Percentiles rank a stretch among this genome's conserved stretches.
These are phyloP conservation scores for Eumaeus atala DNA, from an alignment of 1,140 invertebrate genomes.

Conservation along the genomic window DNA sequence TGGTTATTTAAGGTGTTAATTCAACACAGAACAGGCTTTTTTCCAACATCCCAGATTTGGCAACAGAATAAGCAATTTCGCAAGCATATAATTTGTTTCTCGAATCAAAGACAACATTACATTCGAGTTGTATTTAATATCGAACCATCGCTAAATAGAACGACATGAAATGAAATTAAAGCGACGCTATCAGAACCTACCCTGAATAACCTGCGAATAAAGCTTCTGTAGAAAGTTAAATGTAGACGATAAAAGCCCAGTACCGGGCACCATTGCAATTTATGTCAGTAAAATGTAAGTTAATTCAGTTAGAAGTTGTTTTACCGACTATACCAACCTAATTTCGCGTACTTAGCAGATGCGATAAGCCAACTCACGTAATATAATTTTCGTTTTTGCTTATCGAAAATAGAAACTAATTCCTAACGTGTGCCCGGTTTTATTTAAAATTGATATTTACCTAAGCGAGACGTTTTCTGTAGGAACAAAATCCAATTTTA, in stretches of 20 bases:
- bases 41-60: too few relatives aligned
- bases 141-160: too few relatives aligned
- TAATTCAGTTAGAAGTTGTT: constrained; percentile 22
- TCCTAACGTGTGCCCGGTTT: background rate
- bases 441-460: background rate
- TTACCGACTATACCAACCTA: constrained; percentile 20
- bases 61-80: too few relatives aligned
- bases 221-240: constrained; percentile 16
- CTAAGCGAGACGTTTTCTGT: background rate
- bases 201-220: constrained; percentile 14
- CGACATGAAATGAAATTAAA: constrained; percentile 5
- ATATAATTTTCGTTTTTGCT: constrained; percentile 13
- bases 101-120: too few relatives aligned
- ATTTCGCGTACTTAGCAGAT: constrained; percentile 19
- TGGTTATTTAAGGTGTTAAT: too few relatives aligned
- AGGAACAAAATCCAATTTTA: too few relatives aligned
- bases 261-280: constrained; percentile 15
- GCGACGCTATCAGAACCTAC: constrained; percentile 7
- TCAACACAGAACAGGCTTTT: too few relatives aligned
- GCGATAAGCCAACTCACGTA: constrained; percentile 15
- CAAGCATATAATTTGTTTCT: too few relatives aligned
- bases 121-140: too few relatives aligned
- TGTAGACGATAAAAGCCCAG: constrained; percentile 20
- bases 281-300: constrained; percentile 18
- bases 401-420: constrained; percentile 13